Evolutionary conservation across 2,113 vertebrate species (phyloP).

Genomic region (Paramormyrops kingsleyae): DNA sequence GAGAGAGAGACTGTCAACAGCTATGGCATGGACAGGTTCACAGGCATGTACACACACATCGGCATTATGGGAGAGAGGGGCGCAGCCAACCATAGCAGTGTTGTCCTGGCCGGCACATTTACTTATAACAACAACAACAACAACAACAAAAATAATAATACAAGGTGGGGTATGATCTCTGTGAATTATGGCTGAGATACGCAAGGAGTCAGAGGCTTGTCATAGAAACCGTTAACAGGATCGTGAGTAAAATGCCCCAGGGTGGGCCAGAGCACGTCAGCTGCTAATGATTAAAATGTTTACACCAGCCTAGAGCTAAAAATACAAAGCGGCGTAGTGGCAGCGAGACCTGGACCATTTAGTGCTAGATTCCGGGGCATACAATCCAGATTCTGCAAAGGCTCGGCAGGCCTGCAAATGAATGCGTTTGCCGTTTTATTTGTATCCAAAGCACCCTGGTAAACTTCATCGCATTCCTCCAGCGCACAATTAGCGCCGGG

Average conservation of each 20-base stretch:
- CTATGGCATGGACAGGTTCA: constrained; percentile 67
- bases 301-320: constrained; percentile 13
- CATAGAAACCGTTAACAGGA: neutral
- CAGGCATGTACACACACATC: constrained; percentile 45
- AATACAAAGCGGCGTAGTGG: neutral
- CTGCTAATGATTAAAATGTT: neutral
- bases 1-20: constrained; percentile 98
- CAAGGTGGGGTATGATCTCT: neutral
- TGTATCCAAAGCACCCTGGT: neutral
- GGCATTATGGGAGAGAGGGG: neutral
- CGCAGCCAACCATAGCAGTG: neutral
- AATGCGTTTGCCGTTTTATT: neutral
- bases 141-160: neutral
- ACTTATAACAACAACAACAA: neutral
- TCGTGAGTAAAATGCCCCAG: neutral
- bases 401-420: neutral
- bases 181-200: neutral
- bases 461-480: neutral
- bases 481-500: neutral
- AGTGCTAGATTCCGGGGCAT: constrained; percentile 11
- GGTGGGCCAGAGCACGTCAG: neutral
- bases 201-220: neutral
- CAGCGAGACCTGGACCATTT: constrained; percentile 13
- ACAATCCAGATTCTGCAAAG: constrained; percentile 17
- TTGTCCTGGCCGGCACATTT: neutral